Base-by-base conservation (phyloP, 1,140 invertebrate genomes). In the Hylaeus anthracinus region DNA sequence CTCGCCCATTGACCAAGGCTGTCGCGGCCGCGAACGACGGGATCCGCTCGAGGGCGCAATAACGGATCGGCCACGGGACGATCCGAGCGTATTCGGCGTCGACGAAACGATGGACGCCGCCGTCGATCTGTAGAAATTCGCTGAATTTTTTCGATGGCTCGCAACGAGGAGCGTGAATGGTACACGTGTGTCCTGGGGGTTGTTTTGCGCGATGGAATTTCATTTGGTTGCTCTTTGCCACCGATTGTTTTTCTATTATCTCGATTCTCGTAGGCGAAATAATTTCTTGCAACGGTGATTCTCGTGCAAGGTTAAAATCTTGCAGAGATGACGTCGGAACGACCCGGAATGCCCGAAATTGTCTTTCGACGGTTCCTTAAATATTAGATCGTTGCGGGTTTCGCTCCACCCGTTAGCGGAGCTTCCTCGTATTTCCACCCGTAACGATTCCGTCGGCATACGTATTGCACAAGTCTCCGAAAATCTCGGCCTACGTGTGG, bases 1-100 rank as follows among this genome's bases (percentile, higher is more conserved):
- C 81, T 81, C 81, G 26, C 26, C 48, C 72, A 41, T 51, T 45
- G 60, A 43, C 55, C 63, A 61, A 51, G 71, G 5, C 67, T 45
- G 45, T 60, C 75, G 66, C 65, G 64, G 26, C 37, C 37, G 72
- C 72, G 8, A 4, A n/a, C 63, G 64, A 67, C 56, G 51, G 41
- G 8, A 26, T 15, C 41, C 51, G 64, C 26, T 48, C 43, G 51
- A 45, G 53, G 53, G 56, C 51, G 66, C 65, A 77, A 77, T 77
- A 77, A 61, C 66, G 41, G 56, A 72, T 26, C 15, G 39, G 41
- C 8, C 71, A 3, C 10, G n/a, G 39, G 10, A 45, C 26, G 39
- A 43, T 2, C 51, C 51, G 51, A 9, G 61, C 39, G 61, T 39
- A 14, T 43, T 43, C 8, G 60, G 39, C 39, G 5, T 26, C 26